Percentiles rank a stretch among this genome's conserved stretches.
Conservation (phyloP, 2,888 invertebrate species). For the Drosophila robusta region DNA sequence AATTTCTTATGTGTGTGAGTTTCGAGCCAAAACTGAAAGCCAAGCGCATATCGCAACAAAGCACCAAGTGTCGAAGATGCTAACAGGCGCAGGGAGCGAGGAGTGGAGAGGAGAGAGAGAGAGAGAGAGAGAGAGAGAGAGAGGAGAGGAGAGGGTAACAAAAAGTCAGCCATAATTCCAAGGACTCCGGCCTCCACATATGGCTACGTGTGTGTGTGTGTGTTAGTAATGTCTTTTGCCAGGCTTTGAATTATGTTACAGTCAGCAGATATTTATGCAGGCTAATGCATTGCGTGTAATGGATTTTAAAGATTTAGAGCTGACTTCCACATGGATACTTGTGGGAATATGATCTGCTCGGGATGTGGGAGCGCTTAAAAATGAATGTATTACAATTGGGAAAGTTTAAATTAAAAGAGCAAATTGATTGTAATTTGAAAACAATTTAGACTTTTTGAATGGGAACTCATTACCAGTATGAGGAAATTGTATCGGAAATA, state of each 20-base stretch:
- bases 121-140: too few relatives aligned
- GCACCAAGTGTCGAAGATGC: constrained; percentile 51
- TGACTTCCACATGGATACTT: constrained; percentile 6
- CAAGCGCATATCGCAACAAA: constrained; percentile 46
- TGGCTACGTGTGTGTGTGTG: not conserved
- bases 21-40: constrained; percentile 37
- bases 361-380: not conserved
- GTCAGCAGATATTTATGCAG: constrained; percentile 65
- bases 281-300: constrained; percentile 56
- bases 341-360: constrained; percentile 1
- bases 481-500: too few relatives aligned
- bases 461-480: too few relatives aligned
- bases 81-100: constrained; percentile 27
- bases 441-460: too few relatives aligned
- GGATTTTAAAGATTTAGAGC: constrained; percentile 38
- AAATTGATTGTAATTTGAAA: too few relatives aligned
- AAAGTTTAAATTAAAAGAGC: not conserved
- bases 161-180: constrained; percentile 26
- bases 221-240: constrained; percentile 49
- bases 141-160: constrained; percentile 11
- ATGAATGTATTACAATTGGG: not conserved
- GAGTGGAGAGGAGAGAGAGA: too few relatives aligned
- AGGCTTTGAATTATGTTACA: constrained; percentile 52
- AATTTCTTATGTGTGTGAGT: constrained; percentile 25
- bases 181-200: constrained; percentile 21